phyloP scores from a whole-genome alignment of 2,888 invertebrate genomes.

The Tribolium freemani region DNA sequence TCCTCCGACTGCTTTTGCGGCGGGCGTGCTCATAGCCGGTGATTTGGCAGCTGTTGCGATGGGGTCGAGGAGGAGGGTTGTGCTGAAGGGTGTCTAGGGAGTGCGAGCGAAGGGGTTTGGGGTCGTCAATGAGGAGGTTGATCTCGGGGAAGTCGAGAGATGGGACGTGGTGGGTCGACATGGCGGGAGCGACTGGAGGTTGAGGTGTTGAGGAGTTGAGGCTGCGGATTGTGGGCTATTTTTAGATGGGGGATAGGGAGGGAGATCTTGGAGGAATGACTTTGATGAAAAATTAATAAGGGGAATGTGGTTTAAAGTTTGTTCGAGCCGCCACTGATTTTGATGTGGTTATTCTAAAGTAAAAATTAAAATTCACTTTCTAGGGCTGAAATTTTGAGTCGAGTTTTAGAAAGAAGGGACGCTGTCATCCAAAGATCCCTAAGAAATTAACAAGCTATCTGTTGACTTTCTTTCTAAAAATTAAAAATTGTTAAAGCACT shows the following conservation, averaged over 20 bases:
- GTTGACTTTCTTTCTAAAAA: too few relatives aligned
- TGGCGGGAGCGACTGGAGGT: not conserved
- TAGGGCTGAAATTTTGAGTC: too few relatives aligned
- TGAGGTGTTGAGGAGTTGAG: not conserved
- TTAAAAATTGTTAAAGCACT: too few relatives aligned
- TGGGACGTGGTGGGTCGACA: not conserved
- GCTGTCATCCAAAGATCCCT: too few relatives aligned
- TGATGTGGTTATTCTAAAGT: too few relatives aligned
- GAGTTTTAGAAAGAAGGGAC: too few relatives aligned
- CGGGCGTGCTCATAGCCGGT: not conserved
- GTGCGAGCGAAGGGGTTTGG: not conserved
- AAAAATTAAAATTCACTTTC: too few relatives aligned
- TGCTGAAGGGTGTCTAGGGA: slow-evolving; percentile 8
- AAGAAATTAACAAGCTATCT: too few relatives aligned
- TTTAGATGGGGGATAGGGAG: not conserved
- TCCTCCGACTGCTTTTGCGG: slow-evolving; percentile 5
- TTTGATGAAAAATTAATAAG: too few relatives aligned
- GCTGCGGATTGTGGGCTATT: not conserved
- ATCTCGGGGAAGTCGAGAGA: slow-evolving; percentile 28
- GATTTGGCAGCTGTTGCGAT: slow-evolving; percentile 16
- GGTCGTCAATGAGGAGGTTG: slow-evolving; percentile 17
- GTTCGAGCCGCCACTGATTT: too few relatives aligned
- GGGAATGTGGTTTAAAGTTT: too few relatives aligned
- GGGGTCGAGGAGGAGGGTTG: not conserved
- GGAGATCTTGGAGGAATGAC: not conserved